Base-by-base conservation (phyloP, 2,888 invertebrate species). In the Pterobdella sp. region DNA sequence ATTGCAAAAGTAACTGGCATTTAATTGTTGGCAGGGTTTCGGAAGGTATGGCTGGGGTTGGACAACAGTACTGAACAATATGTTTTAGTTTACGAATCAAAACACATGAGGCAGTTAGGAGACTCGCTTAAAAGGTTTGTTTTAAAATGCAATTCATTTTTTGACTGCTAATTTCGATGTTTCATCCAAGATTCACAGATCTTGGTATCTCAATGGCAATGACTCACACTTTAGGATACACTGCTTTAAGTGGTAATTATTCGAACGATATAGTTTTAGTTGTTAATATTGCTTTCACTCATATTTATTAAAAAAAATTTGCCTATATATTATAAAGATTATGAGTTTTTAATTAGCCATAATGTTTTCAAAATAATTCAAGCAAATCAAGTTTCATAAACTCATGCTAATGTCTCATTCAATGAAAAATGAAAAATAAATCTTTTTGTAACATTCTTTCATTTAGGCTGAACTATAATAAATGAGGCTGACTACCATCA, bases 31-130 rank as follows among this genome's bases (percentile, higher is more conserved):
- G 49, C 76, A 82, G 82, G 82, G 77, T 82, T 82, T 75, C 80
- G 84, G 68, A 81, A 84, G 72, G 88, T 88, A 0, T 89, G 89
- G 89, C 81, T 84, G 74, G 84, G 85, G 76, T 79, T 89, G 74
- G 82, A 85, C 66, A 83, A 86, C 76, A 87, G 88, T 1, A 80
- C 84, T 72, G 89, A 89, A 80, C 89, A 89, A 82, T 89, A 89
- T 81, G 87, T 87, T 74, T 81, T 89, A 14, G 84, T 87, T 76
- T 89, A 88, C 81, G 89, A 89, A 80, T 87, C 88, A 18, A 84
- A 85, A 75, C 88, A 88, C 79, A 82, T 88, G 18, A 79, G 86
- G 37, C 86, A 88, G 78, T 81, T 88, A 70, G 88, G 88, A 22
- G 82, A 86, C 77, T 88, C 88, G 22, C 84, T 89, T 79, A 88